These are phyloP conservation scores for Enteromius afrohamiltoni DNA, from an alignment of 2,797 vertebrate genomes.

Conservation along the genomic window DNA sequence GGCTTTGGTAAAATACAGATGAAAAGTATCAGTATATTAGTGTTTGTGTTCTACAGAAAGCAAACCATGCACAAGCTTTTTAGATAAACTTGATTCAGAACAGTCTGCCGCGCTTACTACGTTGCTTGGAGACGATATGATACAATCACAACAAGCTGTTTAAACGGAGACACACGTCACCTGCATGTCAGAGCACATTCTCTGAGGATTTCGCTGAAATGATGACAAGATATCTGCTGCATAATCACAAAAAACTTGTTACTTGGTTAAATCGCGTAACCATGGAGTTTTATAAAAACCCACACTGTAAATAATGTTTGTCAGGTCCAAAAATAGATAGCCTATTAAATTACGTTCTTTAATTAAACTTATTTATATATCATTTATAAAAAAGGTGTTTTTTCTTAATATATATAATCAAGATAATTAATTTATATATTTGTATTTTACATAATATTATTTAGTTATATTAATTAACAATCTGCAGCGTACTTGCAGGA, in stretches of 20 bases:
- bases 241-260: background rate
- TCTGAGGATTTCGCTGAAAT: too few species aligned
- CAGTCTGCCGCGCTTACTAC: background rate
- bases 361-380: background rate
- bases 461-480: too few species aligned
- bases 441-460: too few species aligned
- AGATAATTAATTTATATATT: too few species aligned
- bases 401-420: too few species aligned
- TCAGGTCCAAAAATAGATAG: background rate
- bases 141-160: conserved; percentile 11
- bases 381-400: too few species aligned
- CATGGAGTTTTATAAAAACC: background rate
- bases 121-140: conserved; percentile 42
- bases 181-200: background rate
- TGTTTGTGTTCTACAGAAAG: background rate
- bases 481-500: background rate
- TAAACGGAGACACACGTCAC: background rate
- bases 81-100: background rate
- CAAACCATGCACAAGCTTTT: background rate
- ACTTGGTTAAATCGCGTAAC: background rate
- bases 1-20: background rate
- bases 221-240: background rate
- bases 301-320: background rate
- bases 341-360: background rate
- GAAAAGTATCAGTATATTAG: background rate